Evolutionary conservation across 2,113 vertebrate genomes (phyloP), one percentile per base, ranked within the genome.

Genomic region (Camarhynchus parvulus): DNA sequence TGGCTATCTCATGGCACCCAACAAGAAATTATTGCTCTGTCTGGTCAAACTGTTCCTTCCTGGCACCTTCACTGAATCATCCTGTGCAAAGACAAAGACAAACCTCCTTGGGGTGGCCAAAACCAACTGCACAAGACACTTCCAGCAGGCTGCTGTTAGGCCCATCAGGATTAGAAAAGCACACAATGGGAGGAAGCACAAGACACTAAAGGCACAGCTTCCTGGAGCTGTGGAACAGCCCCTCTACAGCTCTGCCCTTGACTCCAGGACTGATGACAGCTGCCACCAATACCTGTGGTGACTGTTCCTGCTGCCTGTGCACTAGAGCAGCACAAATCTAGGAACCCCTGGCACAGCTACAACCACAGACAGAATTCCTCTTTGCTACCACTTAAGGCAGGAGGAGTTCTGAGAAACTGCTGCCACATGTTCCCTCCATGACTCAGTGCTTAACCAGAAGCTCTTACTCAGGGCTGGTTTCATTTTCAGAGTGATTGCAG

Each of bases 391-490:
- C 73, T 92, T 74, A 92, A 87, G 50, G 50, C 83, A 96, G 41
- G 30, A 56, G 11, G 35, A 92, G 55, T 92, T 95, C 94, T 92
- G 69, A 95, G 93, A 96, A 96, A 91, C 61, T 62, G 50, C 49
- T 92, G 94, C 83, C 73, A 92, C 83, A 59, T 27, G 64, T 66
- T 87, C 82, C 59, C 68, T 87, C 68, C 55, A 11, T 63, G 80
- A 89, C 13, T 6, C 55, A 37, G n/a, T 18, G 73, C 50, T 66
- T 42, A 89, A 80, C 52, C 67, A 64, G 75, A 72, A 66, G 83
- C 83, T 87, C 73, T 58, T 62, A n/a, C 11, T 83, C 39, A 24
- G 17, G 42, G 35, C 35, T 87, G 83, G 37, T 52, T 87, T 66
- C 73, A 46, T 56, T 64, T 64, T 47, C 91, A 64, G 37, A 46